Conservation (phyloP, 2,888 invertebrate species). For the Ichneumon xanthorius region DNA sequence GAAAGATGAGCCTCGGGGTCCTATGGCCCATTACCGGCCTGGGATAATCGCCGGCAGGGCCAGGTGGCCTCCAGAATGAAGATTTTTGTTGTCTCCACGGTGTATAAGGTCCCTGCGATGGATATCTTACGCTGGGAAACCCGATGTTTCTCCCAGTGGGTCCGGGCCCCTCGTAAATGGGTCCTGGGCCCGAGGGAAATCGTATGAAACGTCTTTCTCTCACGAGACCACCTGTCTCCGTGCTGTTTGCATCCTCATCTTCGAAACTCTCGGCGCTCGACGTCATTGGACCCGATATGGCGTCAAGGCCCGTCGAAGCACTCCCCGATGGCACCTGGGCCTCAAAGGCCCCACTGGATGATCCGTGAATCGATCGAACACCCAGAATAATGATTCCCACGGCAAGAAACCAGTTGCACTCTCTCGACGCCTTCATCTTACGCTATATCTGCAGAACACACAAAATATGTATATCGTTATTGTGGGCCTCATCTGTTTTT, state of each 20-base stretch:
- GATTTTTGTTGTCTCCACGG: slow-evolving; percentile 82
- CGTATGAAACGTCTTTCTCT: slow-evolving; percentile 78
- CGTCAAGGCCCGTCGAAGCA: slow-evolving; percentile 46
- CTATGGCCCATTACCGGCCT: slow-evolving; percentile 83
- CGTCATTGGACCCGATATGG: slow-evolving; percentile 36
- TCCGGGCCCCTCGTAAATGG: slow-evolving; percentile 73
- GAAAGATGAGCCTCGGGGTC: slow-evolving; percentile 82
- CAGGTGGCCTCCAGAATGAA: slow-evolving; percentile 78
- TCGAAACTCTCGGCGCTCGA: slow-evolving; percentile 21
- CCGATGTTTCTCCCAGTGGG: slow-evolving; percentile 68
- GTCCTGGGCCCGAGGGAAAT: slow-evolving; percentile 78
- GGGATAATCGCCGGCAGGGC: slow-evolving; percentile 67
- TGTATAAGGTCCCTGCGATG: slow-evolving; percentile 70
- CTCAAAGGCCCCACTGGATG: slow-evolving; percentile 50
- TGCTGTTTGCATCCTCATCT: slow-evolving; percentile 52
- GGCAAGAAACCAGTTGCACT: slow-evolving; percentile 78
- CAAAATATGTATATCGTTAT: neutral
- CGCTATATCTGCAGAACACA: slow-evolving; percentile 68
- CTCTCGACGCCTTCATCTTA: slow-evolving; percentile 80
- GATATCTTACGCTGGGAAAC: slow-evolving; percentile 73
- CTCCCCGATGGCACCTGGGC: slow-evolving; percentile 53
- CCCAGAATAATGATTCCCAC: slow-evolving; percentile 74
- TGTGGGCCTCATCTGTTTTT: neutral
- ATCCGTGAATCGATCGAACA: slow-evolving; percentile 59
- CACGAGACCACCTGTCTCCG: slow-evolving; percentile 54